phyloP scores from a whole-genome alignment of 2,113 vertebrate species.

The Etia nguti region DNA sequence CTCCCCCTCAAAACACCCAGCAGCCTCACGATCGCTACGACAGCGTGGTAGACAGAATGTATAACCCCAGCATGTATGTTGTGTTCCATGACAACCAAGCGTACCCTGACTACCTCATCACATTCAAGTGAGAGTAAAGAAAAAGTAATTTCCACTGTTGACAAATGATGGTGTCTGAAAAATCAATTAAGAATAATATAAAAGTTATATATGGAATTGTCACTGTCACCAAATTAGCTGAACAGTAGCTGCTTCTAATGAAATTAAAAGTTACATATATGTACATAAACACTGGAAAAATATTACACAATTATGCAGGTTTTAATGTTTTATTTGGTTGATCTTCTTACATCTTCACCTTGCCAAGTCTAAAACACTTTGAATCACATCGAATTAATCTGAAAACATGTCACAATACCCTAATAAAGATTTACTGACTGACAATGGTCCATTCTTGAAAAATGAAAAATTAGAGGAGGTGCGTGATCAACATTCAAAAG shows the following conservation, averaged over 20 bases:
- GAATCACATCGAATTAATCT: too few relatives aligned
- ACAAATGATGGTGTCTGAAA: neutral
- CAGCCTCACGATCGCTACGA: conserved; percentile 49
- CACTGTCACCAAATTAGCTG: neutral
- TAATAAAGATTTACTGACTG: too few relatives aligned
- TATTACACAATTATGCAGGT: neutral
- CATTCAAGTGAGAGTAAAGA: conserved; percentile 45
- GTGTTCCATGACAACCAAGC: conserved; percentile 73
- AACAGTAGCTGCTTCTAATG: neutral
- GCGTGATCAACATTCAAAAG: too few relatives aligned
- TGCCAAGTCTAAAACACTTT: too few relatives aligned
- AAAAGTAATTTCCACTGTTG: neutral
- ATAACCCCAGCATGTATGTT: conserved; percentile 58
- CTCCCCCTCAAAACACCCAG: conserved; percentile 6
- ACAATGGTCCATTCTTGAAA: too few relatives aligned
- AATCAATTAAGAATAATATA: neutral
- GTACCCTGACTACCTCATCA: conserved; percentile 73
- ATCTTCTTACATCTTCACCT: too few relatives aligned
- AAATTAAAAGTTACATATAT: neutral
- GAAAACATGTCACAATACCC: too few relatives aligned
- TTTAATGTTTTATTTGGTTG: conserved; percentile 10
- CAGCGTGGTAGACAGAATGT: conserved; percentile 55
- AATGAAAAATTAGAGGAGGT: too few relatives aligned
- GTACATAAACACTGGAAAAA: neutral
- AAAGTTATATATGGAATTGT: neutral